Evolutionary conservation across 2,797 vertebrate genomes (phyloP), one percentile per base, ranked within the genome.

Genomic region (Clarias platycephalus): DNA sequence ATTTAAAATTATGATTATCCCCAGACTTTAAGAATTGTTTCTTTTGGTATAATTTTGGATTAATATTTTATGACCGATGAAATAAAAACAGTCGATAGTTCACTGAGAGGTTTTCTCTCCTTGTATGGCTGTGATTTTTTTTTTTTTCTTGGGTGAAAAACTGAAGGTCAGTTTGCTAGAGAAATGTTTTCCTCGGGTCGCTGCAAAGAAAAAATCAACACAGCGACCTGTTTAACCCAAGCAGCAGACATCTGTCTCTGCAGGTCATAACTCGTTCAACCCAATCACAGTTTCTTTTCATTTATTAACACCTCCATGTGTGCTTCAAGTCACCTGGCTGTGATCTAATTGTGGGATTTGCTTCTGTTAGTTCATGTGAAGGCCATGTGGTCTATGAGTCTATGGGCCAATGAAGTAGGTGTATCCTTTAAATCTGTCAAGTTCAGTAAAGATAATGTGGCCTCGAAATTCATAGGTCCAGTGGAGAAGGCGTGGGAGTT

Each of bases 61-160:
- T 66, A 80, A 44, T 49, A 53, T 22, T 80, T 49, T 24, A 64
- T 64, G 64, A 64, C 37, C n/a, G 22, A 5, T 64, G 37, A 64
- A 64, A 49, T 64, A 44, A 64, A 64, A 64, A 49, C 78, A 80
- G 79, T 67, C 5, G 0, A 80, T 20, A 81, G 80, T 81, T 81
- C 80, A 81, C 49, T 24, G 28, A 15, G 49, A 58, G 28, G 66
- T n/a, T 86, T 87, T 87, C 81, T 92, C 92, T 78, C 85, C 92
- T 80, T 93, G 92, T 94, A 93, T 93, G 93, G 93, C 88, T 91
- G 85, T 83, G 85, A 62, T 85, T 89, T 85, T 53, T 89, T 85
- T 53, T 89, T 80, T 90, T 89, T 85, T 49, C 86, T 28, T 0
- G 89, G 87, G 88, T 89, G 88, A 92, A 90, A 87, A 70, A 84